Percentiles rank a stretch among this genome's conserved stretches.
Evolutionary conservation across 2,888 invertebrate genomes (phyloP).

Genomic region (Loripinus fragilis): DNA sequence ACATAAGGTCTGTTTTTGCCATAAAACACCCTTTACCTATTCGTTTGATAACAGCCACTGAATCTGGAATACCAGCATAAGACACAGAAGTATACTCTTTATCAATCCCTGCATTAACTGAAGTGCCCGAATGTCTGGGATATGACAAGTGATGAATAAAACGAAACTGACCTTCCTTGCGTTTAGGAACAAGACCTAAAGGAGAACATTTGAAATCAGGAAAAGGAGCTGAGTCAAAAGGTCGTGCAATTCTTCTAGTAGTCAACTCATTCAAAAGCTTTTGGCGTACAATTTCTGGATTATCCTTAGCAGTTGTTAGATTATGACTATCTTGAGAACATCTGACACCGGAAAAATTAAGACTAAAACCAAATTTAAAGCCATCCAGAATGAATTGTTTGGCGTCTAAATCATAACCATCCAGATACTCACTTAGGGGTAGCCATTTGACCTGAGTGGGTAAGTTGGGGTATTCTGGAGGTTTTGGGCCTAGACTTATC

Average conservation of each 20-base stretch:
- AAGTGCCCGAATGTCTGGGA: background rate
- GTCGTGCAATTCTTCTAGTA: background rate
- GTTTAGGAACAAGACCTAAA: background rate
- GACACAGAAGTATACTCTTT: background rate
- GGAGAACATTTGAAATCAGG: background rate
- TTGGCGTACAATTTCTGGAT: background rate
- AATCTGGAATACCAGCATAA: conserved; percentile 29
- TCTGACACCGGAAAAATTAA: background rate
- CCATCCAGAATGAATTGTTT: background rate
- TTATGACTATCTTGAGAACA: background rate
- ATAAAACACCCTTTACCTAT: conserved; percentile 24
- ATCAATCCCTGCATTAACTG: background rate
- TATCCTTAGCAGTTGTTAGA: background rate
- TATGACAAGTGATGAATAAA: background rate
- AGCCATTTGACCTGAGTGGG: background rate
- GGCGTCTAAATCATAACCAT: background rate
- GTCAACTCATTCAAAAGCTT: background rate
- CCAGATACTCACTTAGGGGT: background rate
- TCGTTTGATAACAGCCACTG: conserved; percentile 1
- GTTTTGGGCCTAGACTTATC: background rate
- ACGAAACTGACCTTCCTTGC: background rate
- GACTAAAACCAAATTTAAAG: background rate
- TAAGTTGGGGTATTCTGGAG: background rate
- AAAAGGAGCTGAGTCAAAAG: background rate
- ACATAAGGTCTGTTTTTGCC: conserved; percentile 47